A percentile compares a stretch with the other conserved stretches of the same genome.
Conservation (phyloP, 2,797 vertebrate genomes). For the Falco biarmicus region DNA sequence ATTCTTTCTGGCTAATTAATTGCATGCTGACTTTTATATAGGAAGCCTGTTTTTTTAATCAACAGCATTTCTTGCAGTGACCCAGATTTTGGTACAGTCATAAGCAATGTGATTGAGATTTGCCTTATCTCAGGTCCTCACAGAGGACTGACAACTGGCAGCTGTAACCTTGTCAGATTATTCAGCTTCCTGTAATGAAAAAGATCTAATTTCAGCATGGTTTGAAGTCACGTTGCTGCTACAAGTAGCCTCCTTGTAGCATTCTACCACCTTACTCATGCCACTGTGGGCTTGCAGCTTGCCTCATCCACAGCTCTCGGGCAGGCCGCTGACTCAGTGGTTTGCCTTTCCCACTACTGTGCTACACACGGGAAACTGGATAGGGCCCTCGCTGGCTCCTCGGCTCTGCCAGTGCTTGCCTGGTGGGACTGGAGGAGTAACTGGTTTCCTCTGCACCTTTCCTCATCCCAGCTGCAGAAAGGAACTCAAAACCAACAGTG, state of each 20-base stretch:
- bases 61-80: not conserved
- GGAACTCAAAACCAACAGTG: not conserved
- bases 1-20: not conserved
- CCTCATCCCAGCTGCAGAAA: not conserved
- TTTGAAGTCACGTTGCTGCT: not conserved
- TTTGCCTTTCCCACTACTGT: not conserved
- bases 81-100: not conserved
- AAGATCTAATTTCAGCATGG: not conserved
- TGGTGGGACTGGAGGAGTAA: not conserved
- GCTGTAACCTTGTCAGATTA: not conserved
- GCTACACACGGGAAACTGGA: not conserved
- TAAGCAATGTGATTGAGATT: not conserved
- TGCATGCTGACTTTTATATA: not conserved
- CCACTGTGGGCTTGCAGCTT: not conserved
- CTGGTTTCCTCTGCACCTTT: not conserved
- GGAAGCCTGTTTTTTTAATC: not conserved
- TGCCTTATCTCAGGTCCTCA: not conserved
- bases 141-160: not conserved
- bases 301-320: not conserved
- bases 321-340: accelerated
- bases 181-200: not conserved
- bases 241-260: not conserved
- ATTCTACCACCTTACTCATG: not conserved
- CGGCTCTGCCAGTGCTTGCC: not conserved
- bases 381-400: not conserved